Conservation (phyloP, 2,888 invertebrate species). For the Mycogona germanica region DNA sequence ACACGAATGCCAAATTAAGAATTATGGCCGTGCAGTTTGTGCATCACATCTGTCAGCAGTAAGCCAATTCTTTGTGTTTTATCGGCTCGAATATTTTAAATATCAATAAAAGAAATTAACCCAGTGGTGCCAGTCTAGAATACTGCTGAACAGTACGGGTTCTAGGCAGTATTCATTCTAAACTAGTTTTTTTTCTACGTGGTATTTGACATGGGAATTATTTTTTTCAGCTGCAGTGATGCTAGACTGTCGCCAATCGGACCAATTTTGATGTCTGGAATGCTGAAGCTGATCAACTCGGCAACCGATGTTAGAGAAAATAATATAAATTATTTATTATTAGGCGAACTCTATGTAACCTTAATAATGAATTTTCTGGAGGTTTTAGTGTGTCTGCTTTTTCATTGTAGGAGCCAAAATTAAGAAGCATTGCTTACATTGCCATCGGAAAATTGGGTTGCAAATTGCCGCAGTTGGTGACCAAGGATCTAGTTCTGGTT, state of each 20-base stretch:
- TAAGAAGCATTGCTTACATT: slow-evolving; percentile 55
- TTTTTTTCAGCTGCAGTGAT: slow-evolving; percentile 45
- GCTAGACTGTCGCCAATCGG: slow-evolving; percentile 50
- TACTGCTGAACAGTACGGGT: no score
- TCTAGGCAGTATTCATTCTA: neutral
- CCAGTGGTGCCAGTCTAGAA: no score
- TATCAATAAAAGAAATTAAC: neutral
- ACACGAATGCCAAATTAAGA: slow-evolving; percentile 70
- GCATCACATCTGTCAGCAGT: slow-evolving; percentile 67
- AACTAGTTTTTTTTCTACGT: neutral
- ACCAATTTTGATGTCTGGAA: slow-evolving; percentile 54
- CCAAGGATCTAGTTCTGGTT: slow-evolving; percentile 49
- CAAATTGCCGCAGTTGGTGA: slow-evolving; percentile 45
- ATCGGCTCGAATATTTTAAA: neutral
- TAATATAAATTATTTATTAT: neutral
- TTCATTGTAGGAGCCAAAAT: slow-evolving; percentile 34
- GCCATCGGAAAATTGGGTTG: slow-evolving; percentile 53
- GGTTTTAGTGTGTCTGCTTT: neutral
- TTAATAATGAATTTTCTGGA: neutral
- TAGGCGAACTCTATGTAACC: neutral
- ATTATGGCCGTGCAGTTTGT: slow-evolving; percentile 68
- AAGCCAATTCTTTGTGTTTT: slow-evolving; percentile 34
- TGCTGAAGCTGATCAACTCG: slow-evolving; percentile 56
- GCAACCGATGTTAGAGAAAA: slow-evolving; percentile 32
- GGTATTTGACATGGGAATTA: neutral